These are phyloP conservation scores for Colius striatus DNA, from an alignment of 2,113 vertebrate genomes.

Conservation along the genomic window DNA sequence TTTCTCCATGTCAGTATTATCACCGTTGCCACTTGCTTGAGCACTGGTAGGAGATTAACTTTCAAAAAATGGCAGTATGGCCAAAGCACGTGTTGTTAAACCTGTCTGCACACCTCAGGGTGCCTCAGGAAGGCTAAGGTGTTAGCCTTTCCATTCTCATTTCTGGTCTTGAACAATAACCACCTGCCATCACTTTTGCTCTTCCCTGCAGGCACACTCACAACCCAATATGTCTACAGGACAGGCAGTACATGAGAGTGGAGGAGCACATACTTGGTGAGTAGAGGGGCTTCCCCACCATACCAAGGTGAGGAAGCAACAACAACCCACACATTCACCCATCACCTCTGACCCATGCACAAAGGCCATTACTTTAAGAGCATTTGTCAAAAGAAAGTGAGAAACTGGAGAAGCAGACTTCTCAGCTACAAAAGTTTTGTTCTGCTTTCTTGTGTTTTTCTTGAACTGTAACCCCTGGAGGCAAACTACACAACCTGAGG, in stretches of 20 bases:
- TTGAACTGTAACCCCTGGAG: not conserved
- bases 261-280: fast-evolving
- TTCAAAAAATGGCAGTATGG: not conserved
- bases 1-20: not conserved
- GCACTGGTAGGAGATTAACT: not conserved
- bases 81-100: not conserved
- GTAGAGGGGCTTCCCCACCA: not conserved
- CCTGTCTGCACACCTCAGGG: not conserved
- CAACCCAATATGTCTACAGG: not conserved
- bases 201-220: not conserved
- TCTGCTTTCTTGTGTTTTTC: not conserved
- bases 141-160: not conserved
- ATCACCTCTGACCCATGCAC: not conserved
- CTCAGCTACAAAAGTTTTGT: not conserved
- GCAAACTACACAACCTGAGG: not conserved
- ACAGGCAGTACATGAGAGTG: fast-evolving
- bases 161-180: not conserved
- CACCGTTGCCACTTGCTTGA: not conserved
- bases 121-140: not conserved
- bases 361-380: not conserved
- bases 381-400: not conserved
- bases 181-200: not conserved
- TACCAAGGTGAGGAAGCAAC: not conserved
- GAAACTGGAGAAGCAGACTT: not conserved
- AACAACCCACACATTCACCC: not conserved